Evolutionary conservation across 2,888 invertebrate genomes (phyloP).

Genomic region (Colletes collaris): DNA sequence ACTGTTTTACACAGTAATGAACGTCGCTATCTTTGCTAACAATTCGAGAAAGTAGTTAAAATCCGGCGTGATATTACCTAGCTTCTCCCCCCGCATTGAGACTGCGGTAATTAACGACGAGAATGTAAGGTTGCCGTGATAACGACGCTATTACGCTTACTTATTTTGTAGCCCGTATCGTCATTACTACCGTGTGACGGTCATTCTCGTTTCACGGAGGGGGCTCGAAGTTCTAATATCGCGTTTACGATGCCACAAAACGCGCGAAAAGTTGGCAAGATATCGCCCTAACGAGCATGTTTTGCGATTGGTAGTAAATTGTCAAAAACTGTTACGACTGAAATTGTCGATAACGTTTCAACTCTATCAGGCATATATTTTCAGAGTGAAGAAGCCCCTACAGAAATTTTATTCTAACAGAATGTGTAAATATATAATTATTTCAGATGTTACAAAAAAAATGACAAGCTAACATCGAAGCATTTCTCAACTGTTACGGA

Average conservation of each 20-base stretch:
- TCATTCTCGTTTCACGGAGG: constrained; percentile 21
- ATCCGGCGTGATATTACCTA: not conserved
- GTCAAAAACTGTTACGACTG: not conserved
- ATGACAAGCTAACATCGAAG: too few species aligned
- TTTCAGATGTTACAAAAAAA: too few species aligned
- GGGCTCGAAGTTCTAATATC: constrained; percentile 40
- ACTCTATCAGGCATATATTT: too few species aligned
- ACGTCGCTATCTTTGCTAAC: not conserved
- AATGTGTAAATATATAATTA: too few species aligned
- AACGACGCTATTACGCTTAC: constrained; percentile 45
- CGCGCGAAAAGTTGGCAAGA: constrained; percentile 32
- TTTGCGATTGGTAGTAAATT: not conserved
- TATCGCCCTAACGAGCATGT: not conserved
- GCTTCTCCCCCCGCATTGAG: not conserved
- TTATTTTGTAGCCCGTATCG: constrained; percentile 37
- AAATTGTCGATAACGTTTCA: too few species aligned
- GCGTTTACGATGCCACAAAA: constrained; percentile 22
- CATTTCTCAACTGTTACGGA: too few species aligned
- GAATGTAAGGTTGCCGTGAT: constrained; percentile 30
- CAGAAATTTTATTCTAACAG: too few species aligned
- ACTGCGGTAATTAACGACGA: constrained; percentile 21
- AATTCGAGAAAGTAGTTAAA: not conserved
- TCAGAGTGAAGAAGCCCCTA: too few species aligned
- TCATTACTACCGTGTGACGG: constrained; percentile 24
- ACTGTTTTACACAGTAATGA: too few species aligned